Base-by-base conservation (phyloP, 2,888 invertebrate species). In the Arenicola marina region DNA sequence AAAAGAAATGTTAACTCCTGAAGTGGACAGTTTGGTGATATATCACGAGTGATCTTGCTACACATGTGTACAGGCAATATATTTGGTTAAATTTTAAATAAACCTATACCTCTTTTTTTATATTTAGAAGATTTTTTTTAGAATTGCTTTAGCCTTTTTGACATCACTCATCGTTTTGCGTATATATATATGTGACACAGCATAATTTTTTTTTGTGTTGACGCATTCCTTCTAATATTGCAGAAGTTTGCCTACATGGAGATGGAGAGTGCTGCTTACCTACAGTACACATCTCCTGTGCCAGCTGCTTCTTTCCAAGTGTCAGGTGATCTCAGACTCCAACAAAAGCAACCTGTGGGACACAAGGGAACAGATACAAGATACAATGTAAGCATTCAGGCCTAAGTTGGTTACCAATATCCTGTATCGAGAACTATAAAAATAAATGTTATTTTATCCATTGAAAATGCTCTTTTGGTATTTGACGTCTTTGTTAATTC, bases 181-280 rank as follows among this genome's bases (percentile, higher is more conserved):
- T n/a, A n/a, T n/a, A n/a, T n/a, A n/a, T n/a, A n/a, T n/a, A n/a
- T n/a, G n/a, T n/a, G n/a, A n/a, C n/a, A n/a, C n/a, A n/a, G n/a
- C n/a, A n/a, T n/a, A n/a, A n/a, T n/a, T n/a, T n/a, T n/a, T n/a
- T n/a, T n/a, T n/a, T n/a, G n/a, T 15, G 29, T 55, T 55, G 29
- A 31, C 11, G 1, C 7, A 11, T 4, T 62, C 56, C 26, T 31
- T 54, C 59, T 63, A 61, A 58, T 45, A 61, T 74, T 76, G 11
- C 72, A 85, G 84, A 79, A 78, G 73, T 82, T 80, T 70, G 80
- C 84, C 24, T 75, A 77, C 29, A 76, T 86, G 38, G 76, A 81
- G 67, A 86, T 86, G 86, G 85, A 87, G 68, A 77, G 83, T 29
- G 75, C 86, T 73, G 84, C 79, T 1, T 83, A 83, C 66, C 69